Percentiles rank a stretch among this genome's conserved stretches.
These are phyloP conservation scores for Criorhina ranunculi DNA, from an alignment of 2,888 invertebrate species.

Conservation along the genomic window DNA sequence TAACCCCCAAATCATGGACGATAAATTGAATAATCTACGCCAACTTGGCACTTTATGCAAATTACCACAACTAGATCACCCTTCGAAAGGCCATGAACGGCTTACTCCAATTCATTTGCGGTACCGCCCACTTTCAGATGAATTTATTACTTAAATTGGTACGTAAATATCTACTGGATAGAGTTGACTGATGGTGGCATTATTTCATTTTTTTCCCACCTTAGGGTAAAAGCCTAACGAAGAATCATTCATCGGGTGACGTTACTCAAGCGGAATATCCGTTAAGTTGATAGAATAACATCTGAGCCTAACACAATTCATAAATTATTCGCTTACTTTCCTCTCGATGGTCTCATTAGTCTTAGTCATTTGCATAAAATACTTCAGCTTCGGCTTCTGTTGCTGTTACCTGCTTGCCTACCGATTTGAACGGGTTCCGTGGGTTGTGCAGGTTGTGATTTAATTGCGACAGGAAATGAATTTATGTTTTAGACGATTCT, in stretches of 20 bases:
- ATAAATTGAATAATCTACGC: neutral
- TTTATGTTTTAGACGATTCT: too few species aligned
- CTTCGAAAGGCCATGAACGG: neutral
- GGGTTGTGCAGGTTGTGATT: too few species aligned
- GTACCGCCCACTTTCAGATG: constrained; percentile 33
- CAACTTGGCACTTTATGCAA: constrained; percentile 25
- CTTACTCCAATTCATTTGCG: constrained; percentile 15
- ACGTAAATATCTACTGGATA: too few species aligned
- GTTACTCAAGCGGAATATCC: constrained; percentile 11
- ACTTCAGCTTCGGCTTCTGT: neutral
- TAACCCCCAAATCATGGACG: neutral
- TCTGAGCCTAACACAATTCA: constrained; percentile 21
- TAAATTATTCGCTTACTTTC: constrained; percentile 47
- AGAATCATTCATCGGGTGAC: constrained; percentile 1
- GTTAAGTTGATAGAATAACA: constrained; percentile 52
- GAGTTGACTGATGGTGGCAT: too few species aligned
- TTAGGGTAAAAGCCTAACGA: too few species aligned
- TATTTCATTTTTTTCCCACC: constrained; percentile 27
- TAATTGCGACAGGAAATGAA: too few species aligned
- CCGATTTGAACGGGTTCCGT: too few species aligned
- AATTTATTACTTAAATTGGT: constrained; percentile 46
- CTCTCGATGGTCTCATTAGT: constrained; percentile 36
- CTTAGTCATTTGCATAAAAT: constrained; percentile 48
- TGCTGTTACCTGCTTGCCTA: constrained; percentile 2
- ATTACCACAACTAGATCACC: constrained; percentile 30